These are phyloP conservation scores for Drosophila meridiana DNA, from an alignment of 2,888 invertebrate species.

Conservation along the genomic window DNA sequence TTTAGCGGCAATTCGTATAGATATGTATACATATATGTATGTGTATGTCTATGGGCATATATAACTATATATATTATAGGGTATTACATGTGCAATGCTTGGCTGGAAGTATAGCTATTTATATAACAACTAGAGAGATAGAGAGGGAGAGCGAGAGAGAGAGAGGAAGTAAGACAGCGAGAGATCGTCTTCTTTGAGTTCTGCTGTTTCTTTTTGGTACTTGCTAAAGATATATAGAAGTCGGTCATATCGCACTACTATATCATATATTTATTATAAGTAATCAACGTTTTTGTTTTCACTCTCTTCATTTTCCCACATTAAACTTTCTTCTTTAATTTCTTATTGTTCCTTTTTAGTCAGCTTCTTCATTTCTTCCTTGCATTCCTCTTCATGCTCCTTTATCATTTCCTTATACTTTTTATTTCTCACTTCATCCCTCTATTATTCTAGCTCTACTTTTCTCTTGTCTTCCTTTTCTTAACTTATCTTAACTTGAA, in stretches of 20 bases:
- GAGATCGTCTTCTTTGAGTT: neutral
- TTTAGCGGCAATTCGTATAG: constrained; percentile 63
- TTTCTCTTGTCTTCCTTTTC: too few species aligned
- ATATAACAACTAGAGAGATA: neutral
- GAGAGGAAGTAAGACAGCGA: neutral
- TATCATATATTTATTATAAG: neutral
- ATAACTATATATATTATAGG: neutral
- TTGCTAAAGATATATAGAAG: neutral
- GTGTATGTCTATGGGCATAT: neutral
- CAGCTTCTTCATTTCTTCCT: too few species aligned
- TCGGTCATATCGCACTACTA: neutral
- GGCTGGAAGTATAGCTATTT: neutral
- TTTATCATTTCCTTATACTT: too few species aligned
- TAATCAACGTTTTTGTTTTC: neutral
- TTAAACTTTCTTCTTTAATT: too few species aligned
- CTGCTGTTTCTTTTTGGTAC: neutral
- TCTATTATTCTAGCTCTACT: too few species aligned
- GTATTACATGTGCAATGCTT: neutral
- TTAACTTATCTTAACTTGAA: too few species aligned
- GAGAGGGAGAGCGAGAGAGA: neutral
- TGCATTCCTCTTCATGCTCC: too few species aligned
- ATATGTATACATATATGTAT: neutral
- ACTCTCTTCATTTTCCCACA: neutral
- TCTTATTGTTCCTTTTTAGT: too few species aligned
- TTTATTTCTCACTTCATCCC: too few species aligned